Base-by-base conservation (phyloP, 1,140 invertebrate species). In the Brachionus calyciflorus region DNA sequence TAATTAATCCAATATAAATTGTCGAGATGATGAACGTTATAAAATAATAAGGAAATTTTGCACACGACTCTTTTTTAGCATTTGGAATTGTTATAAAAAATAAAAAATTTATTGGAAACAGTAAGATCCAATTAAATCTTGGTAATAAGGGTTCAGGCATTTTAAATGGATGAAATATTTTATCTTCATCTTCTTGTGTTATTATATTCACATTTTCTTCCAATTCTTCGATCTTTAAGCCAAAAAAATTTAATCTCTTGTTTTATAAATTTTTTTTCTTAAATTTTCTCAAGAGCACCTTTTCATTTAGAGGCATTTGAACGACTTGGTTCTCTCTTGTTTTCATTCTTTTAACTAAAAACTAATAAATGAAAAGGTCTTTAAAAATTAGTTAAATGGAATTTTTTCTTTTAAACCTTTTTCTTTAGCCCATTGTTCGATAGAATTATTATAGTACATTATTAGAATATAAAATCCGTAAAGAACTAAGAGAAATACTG, bases 21-120 rank as follows among this genome's bases (percentile, higher is more conserved):
- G 95, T 90, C 80, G 92, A 93, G 89, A 93, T 91, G 9, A 91
- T 77, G 81, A 96, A 93, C 0, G 92, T 92, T 1, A 93, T 53
- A 0, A 91, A 90, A 81, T 91, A 93, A 88, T 90, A 90, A 76
- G 89, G 90, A 80, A 65, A 65, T 90, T 91, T 82, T 92, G 92
- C 5, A 65, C 33, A 63, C 1, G 9, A 5, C 5, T 7, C 19
- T 10, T 28, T 24, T 28, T 19, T 21, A 44, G 24, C 41, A 28
- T 65, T 37, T 10, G 60, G 60, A 44, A 65, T 65, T 37, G 60
- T 65, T 21, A 65, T 14, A 46, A 44, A 65, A 41, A 28, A 65
- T 30, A 46, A 1, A 10, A 65, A 65, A 65, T 65, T 44, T 7
- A 65, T 21, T 3, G 60, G 60, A 46, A 65, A 65, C 24, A 65